Evolutionary conservation across 37 sponge, comb jelly and placozoan species (phyloP).

Genomic region (Petrosia ficiformis): DNA sequence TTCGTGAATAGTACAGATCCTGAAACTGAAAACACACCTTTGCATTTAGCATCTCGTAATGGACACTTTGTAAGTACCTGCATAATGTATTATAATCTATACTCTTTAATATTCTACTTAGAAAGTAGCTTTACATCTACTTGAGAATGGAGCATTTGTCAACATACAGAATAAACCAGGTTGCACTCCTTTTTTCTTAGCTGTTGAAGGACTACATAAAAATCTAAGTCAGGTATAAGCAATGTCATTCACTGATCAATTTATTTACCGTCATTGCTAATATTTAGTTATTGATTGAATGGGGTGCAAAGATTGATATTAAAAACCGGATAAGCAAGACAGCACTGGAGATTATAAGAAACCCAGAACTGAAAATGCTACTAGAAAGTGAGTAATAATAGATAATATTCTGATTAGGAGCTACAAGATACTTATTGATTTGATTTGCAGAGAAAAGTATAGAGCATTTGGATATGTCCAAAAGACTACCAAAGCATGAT

Average conservation of each 20-base stretch:
- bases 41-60: slow-evolving; percentile 76
- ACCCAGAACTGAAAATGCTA: slow-evolving; percentile 44
- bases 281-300: slow-evolving; percentile 74
- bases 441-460: slow-evolving; percentile 14
- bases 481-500: not conserved
- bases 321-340: slow-evolving; percentile 76
- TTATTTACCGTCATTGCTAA: not conserved
- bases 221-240: slow-evolving; percentile 38
- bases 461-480: slow-evolving; percentile 11
- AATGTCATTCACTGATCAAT: not conserved
- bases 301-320: slow-evolving; percentile 76
- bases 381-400: slow-evolving; percentile 33
- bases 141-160: slow-evolving; percentile 69
- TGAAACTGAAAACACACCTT: slow-evolving; percentile 72
- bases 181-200: slow-evolving; percentile 72
- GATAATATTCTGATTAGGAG: not conserved
- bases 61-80: slow-evolving; percentile 61
- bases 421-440: not conserved
- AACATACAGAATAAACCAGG: slow-evolving; percentile 61
- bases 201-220: slow-evolving; percentile 66
- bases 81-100: not conserved
- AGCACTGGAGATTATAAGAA: slow-evolving; percentile 71
- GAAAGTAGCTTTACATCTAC: slow-evolving; percentile 55
- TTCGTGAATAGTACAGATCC: slow-evolving; percentile 56
- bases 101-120: not conserved